Base-by-base conservation (phyloP, 2,113 vertebrate genomes). In the Peromyscus polionotus region DNA sequence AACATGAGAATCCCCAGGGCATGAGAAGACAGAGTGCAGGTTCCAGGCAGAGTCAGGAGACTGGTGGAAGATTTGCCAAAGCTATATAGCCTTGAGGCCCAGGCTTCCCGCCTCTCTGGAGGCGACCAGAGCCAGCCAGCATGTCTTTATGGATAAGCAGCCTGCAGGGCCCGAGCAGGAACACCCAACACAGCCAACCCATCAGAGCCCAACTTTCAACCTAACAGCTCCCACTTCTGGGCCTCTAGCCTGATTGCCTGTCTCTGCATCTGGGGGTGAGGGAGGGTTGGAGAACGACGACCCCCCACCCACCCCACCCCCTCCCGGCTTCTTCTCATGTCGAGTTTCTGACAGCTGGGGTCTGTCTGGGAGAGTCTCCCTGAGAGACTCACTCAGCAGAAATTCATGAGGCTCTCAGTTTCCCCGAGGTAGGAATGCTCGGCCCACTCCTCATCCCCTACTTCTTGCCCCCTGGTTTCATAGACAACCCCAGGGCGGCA, bases 171-270 rank as follows among this genome's bases (percentile, higher is more conserved):
- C 39, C 42, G 61, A 73, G 83, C 28, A 57, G 22, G 26, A 73
- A 24, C 33, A 26, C 22, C n/a, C 51, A 84, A 57, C 45, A 61
- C 31, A 9, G 13, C 31, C 70, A 4, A 1, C 87, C 36, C 36
- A 5, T 8, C 1, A 68, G 16, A 70, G 31, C 61, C 72, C 5
- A 1, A 7, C 63, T 68, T 61, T 2, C 33, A 45, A 26, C 28
- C 4, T 0, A 3, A 16, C 45, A 1, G 0, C 67, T 14, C 42
- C 79, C 42, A 2, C 33, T 8, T 11, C 5, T 1, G 51, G 88
- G 45, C 94, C 96, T 88, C 22, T 9, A 31, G 11, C 1, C 42
- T 89, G 72, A 63, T 92, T 76, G 54, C 88, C 85, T 73, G 95
- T 36, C 70, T 63, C 92, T 59, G 81, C n/a, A 87, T 61, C 68